Evolutionary conservation across 2,888 invertebrate species (phyloP), one percentile per base, ranked within the genome.

Genomic region (Nomada ruficornis): DNA sequence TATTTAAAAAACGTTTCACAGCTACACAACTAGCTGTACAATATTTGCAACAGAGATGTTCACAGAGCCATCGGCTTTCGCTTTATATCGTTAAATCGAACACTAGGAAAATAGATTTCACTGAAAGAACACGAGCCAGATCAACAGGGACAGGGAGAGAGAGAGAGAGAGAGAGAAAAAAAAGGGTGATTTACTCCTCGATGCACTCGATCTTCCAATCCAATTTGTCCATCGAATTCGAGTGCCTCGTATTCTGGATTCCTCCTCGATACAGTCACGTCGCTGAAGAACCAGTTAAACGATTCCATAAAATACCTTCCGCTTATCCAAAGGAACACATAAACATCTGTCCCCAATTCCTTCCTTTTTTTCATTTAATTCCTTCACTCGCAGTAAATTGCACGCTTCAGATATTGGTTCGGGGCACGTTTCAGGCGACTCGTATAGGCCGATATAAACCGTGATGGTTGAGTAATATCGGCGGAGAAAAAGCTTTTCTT

Each of bases 391-490:
- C 36, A 26, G 15, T 11, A 20, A 80, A 70, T 70, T 36, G 29
- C 44, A 52, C 29, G 42, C 20, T 55, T 60, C 1, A 20, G 11
- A 36, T 44, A 67, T 44, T 5, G 44, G 29, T 59, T 79, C 59
- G 23, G 10, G 54, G 20, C 47, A 80, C 42, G 60, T 70, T 63
- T 54, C 57, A 36, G 54, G 59, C 60, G 76, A 67, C 50, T 78
- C 78, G 36, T 78, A 47, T 68, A 76, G 67, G 71, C 52, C 67
- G 67, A 72, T 80, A 55, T 76, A 76, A 80, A 81, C 71, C 57
- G 67, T 44, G 62, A n/a, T 59, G 55, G 65, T 11, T 26, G 70
- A 71, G 60, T 44, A 70, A 73, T 77, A 77, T 82, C 77, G 77
- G 57, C 23, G 69, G 60, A 47, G 72, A 50, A 65, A 76, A 64